A percentile compares a stretch with the other conserved stretches of the same genome.
Conservation (phyloP, 2,113 vertebrate genomes). For the Grallaria varia region DNA sequence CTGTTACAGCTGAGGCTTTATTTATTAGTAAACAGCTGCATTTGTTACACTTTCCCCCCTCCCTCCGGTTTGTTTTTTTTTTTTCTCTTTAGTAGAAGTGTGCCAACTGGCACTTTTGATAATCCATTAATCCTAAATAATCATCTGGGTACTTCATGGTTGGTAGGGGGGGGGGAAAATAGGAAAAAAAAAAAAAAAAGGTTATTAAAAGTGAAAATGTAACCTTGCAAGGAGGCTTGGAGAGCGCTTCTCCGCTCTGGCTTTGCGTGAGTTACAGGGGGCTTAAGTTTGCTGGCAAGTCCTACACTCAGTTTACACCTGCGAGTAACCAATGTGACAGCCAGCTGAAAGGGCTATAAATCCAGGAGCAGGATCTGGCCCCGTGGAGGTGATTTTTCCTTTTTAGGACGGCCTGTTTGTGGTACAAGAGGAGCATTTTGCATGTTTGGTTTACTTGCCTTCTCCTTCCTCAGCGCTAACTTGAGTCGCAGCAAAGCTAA, state of each 20-base stretch:
- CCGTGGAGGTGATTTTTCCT: not conserved
- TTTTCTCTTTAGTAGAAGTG: conserved; percentile 61
- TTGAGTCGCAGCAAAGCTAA: conserved; percentile 55
- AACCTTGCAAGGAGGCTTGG: conserved; percentile 58
- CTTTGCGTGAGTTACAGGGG: conserved; percentile 36
- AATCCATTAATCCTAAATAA: conserved; percentile 83
- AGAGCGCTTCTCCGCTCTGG: not conserved
- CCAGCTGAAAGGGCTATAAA: conserved; percentile 18
- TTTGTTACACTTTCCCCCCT: conserved; percentile 69
- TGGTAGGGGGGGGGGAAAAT: not conserved
- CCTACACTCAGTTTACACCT: conserved; percentile 18
- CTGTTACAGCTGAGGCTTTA: conserved; percentile 87
- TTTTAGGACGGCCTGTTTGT: not conserved
- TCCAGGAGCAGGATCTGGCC: not conserved
- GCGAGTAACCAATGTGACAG: not conserved
- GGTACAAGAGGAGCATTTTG: conserved; percentile 30
- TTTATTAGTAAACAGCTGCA: conserved; percentile 88
- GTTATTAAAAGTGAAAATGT: conserved; percentile 64
- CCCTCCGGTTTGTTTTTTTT: fast-evolving
- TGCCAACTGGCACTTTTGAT: conserved; percentile 80
- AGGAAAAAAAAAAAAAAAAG: not conserved
- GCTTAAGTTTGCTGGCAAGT: conserved; percentile 35
- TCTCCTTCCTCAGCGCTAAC: conserved; percentile 6
- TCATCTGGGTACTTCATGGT: conserved; percentile 73
- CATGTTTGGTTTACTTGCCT: conserved; percentile 17